Percentiles rank a stretch among this genome's conserved stretches.
phyloP scores from a whole-genome alignment of 2,797 vertebrate genomes.

The Sebastes steindachneri region DNA sequence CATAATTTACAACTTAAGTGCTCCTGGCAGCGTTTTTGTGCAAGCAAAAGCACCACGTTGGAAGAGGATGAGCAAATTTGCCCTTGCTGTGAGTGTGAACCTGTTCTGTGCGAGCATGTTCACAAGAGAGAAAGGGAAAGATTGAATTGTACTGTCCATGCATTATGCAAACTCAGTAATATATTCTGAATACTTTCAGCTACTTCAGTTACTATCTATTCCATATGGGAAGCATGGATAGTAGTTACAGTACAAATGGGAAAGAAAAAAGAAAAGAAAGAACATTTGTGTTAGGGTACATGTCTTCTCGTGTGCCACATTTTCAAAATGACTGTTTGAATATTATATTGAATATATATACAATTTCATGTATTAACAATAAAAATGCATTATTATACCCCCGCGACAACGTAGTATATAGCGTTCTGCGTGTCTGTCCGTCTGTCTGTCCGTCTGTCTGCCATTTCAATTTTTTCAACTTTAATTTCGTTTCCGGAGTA shows the following conservation, averaged over 20 bases:
- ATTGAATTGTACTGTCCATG: neutral
- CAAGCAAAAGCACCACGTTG: neutral
- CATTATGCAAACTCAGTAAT: neutral
- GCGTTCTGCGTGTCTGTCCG: too few species aligned
- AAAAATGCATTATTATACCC: neutral
- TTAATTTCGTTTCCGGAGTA: too few species aligned
- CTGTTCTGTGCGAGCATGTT: neutral
- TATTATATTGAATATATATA: neutral
- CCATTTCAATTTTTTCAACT: too few species aligned
- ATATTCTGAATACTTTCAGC: neutral
- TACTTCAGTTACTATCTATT: neutral
- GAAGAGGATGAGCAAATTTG: neutral
- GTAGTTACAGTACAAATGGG: neutral
- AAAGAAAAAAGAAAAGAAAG: neutral
- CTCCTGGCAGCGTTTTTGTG: conserved; percentile 1
- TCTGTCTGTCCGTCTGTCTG: too few species aligned
- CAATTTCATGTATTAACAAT: neutral
- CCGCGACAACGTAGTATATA: too few species aligned
- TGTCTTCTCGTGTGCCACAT: neutral
- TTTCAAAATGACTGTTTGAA: neutral
- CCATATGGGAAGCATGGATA: neutral
- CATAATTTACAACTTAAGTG: neutral
- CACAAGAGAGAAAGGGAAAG: neutral
- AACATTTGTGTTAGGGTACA: neutral
- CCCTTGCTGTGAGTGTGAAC: neutral